Base-by-base conservation (phyloP, 2,797 vertebrate genomes). In the Chelidonichthys spinosus region DNA sequence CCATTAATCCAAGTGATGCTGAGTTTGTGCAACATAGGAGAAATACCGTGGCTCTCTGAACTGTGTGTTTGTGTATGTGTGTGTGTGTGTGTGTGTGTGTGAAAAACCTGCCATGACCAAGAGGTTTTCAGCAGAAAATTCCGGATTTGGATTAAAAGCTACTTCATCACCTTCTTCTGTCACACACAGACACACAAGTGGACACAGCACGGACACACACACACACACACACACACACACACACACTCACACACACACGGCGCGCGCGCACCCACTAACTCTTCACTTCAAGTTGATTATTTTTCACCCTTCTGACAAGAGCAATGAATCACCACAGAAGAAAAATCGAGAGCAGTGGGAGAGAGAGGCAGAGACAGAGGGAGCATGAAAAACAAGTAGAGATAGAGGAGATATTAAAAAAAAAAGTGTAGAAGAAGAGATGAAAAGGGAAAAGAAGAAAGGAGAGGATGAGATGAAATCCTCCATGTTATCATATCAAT, bases 281-380 rank as follows among this genome's bases (percentile, higher is more conserved):
- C 84, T 84, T 87, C 87, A 85, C 84, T 89, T 91, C 87, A 91
- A 93, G 89, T 90, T 90, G 87, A 92, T 93, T 92, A 92, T 92
- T 90, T 93, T 92, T 88, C 89, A 90, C 78, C 84, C 87, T 86
- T 91, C 76, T 92, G 92, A 93, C 90, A 92, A 90, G 89, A 88
- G 91, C 86, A 91, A 93, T 92, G 92, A 88, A 92, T 92, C 90
- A 90, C 82, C 72, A 65, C 79, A 42, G 76, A 84, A 68, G 77
- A 89, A 87, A 91, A 87, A 87, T 64, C 0, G 40, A 85, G 82
- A 83, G 15, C 68, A 87, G 82, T 63, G 52, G 54, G 49, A 76
- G 66, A 61, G 54, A 46, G 63, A 52, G 54, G 25, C 25, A 56
- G 63, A 70, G 56, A 78, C 64, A 33, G 69, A 63, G 42, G 53